Evolutionary conservation across 2,797 vertebrate genomes (phyloP).

Genomic region (Sebastes miniatus): DNA sequence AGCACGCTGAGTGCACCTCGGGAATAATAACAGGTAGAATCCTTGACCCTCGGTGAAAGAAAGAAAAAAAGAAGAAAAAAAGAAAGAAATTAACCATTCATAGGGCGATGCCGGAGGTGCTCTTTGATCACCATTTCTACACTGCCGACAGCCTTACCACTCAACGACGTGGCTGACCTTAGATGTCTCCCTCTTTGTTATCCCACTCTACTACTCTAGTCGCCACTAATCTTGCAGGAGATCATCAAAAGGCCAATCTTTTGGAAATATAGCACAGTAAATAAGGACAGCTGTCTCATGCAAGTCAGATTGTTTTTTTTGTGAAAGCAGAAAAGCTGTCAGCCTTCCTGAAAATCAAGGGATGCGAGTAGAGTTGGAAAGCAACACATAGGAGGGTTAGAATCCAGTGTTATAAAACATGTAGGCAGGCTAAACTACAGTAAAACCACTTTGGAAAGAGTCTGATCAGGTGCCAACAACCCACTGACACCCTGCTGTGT

Average conservation of each 20-base stretch:
- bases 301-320: conserved; percentile 46
- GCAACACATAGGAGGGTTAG: not conserved
- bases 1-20: conserved; percentile 31
- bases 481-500: conserved; percentile 1
- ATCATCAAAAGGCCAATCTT: conserved; percentile 56
- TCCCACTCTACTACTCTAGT: conserved; percentile 43
- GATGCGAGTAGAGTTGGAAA: not conserved
- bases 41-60: conserved; percentile 48
- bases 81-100: conserved; percentile 60
- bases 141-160: conserved; percentile 28
- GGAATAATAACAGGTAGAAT: conserved; percentile 62
- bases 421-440: not conserved
- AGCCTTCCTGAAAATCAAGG: conserved; percentile 34
- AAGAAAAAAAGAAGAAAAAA: conserved; percentile 3
- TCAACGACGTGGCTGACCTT: conserved; percentile 56
- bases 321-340: conserved; percentile 25
- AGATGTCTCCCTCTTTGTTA: conserved; percentile 54
- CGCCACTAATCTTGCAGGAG: conserved; percentile 46
- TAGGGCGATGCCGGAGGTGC: conserved; percentile 14
- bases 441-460: not conserved
- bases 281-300: conserved; percentile 57
- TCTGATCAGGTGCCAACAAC: not conserved
- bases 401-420: conserved; percentile 4
- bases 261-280: conserved; percentile 55
- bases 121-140: conserved; percentile 67